These are phyloP conservation scores for Choloepus hoffmanni DNA, from an alignment of 2,113 vertebrate genomes.

Conservation along the genomic window DNA sequence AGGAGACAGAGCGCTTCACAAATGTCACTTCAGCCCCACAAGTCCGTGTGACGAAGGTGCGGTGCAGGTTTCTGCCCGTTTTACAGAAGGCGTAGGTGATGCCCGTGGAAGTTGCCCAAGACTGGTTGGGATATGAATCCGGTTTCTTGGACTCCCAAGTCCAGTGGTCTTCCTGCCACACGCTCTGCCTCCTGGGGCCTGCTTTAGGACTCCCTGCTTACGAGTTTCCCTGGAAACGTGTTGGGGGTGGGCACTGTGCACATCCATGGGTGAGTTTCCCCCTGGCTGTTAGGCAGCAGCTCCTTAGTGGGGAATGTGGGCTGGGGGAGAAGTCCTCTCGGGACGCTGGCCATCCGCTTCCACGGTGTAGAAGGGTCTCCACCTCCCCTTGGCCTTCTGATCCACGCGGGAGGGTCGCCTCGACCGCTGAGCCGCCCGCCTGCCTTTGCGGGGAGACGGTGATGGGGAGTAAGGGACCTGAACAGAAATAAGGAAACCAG, in stretches of 20 bases:
- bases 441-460: not conserved
- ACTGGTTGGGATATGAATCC: not conserved
- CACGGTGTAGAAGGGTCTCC: constrained; percentile 36
- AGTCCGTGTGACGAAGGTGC: fast-evolving
- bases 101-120: not conserved
- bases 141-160: fast-evolving
- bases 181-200: not conserved
- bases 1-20: not conserved
- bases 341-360: constrained; percentile 66
- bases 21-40: not conserved
- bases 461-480: not conserved
- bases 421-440: not conserved
- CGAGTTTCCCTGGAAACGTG: not conserved
- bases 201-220: not conserved
- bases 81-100: not conserved
- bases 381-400: constrained; percentile 66
- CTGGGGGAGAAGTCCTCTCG: not conserved
- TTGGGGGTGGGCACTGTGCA: not conserved
- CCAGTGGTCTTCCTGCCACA: not conserved
- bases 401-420: not conserved
- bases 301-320: constrained; percentile 71
- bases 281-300: not conserved
- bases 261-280: not conserved
- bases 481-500: not conserved
- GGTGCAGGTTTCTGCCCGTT: not conserved